Conservation (phyloP, 2,888 invertebrate genomes). For the Drosophila formosana region DNA sequence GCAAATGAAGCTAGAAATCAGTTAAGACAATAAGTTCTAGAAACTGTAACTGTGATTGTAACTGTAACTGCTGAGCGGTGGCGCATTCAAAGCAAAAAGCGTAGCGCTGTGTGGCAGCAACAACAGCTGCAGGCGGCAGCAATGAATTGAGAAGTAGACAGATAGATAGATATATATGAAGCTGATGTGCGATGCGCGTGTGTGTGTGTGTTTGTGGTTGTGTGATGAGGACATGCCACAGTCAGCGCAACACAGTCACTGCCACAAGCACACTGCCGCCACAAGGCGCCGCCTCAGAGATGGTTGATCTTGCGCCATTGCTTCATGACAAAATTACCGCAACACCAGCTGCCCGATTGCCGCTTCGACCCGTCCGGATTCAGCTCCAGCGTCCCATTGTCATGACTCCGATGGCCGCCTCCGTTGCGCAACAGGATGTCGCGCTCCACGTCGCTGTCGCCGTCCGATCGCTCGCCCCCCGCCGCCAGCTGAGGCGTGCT, state of each 20-base stretch:
- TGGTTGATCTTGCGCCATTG: constrained; percentile 91
- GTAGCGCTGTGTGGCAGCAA: constrained; percentile 47
- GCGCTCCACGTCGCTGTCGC: constrained; percentile 72
- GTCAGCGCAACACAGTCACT: constrained; percentile 9
- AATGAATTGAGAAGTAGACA: constrained; percentile 29
- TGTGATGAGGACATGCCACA: constrained; percentile 51
- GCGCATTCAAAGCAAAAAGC: constrained; percentile 75
- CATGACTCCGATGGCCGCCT: neutral
- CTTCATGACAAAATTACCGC: constrained; percentile 91
- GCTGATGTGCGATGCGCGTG: constrained; percentile 24
- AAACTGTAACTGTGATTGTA: constrained; percentile 3
- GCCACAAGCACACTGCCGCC: constrained; percentile 13
- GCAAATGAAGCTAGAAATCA: constrained; percentile 52
- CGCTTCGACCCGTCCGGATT: constrained; percentile 75
- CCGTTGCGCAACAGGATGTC: constrained; percentile 53
- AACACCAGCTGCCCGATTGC: constrained; percentile 88
- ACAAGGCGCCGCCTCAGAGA: constrained; percentile 85
- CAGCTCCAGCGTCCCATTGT: constrained; percentile 48
- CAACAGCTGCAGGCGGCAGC: constrained; percentile 47
- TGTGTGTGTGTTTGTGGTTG: neutral
- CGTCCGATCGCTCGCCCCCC: constrained; percentile 65
- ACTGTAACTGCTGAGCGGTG: constrained; percentile 31
- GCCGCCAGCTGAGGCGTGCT: constrained; percentile 84
- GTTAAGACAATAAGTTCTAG: constrained; percentile 12
- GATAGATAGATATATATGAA: constrained; percentile 15